Evolutionary conservation across 2,113 vertebrate genomes (phyloP), one percentile per base, ranked within the genome.

Genomic region (Pseudorectes ferrugineus): DNA sequence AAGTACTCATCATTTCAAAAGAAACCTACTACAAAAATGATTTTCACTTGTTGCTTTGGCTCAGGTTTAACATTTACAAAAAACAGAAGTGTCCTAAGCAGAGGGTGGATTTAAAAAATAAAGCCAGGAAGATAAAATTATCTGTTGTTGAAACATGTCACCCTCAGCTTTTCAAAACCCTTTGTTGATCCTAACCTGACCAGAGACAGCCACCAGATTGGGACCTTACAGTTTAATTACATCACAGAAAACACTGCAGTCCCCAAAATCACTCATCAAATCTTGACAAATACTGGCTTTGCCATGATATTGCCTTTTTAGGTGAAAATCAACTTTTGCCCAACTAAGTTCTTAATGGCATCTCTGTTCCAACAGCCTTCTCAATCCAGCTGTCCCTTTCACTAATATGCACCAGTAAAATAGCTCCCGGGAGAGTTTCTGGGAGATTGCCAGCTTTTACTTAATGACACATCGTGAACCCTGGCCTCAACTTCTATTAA

Each of bases 401-500:
- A 73, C 83, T 95, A 78, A 73, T 55, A 78, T 12, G 33, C 48
- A 57, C 33, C 89, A 80, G 49, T 29, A 46, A 82, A 93, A 93
- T 11, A 59, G 76, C 92, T 95, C 95, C 89, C 35, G 3, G 71
- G 81, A 92, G 79, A 57, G 77, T 2, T 82, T 62, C 62, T 58
- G 78, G 76, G 65, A 71, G 54, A 94, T 65, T 71, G 93, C 86
- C 88, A 94, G 87, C 76, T 95, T 93, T 95, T 79, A 87, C 74
- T 95, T 96, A 95, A 95, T 18, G 40, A 95, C 91, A 97, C 75
- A 35, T 86, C 38, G 0, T 86, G 62, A 93, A 96, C 93, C 49
- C 74, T 93, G 74, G 89, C 93, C 89, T 89, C 83, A 80, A 13
- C 33, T 92, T 68, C 91, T 95, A 90, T 96, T 96, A 95, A 94